Evolutionary conservation across 2,888 invertebrate genomes (phyloP).

Genomic region (Tridacna crocea): DNA sequence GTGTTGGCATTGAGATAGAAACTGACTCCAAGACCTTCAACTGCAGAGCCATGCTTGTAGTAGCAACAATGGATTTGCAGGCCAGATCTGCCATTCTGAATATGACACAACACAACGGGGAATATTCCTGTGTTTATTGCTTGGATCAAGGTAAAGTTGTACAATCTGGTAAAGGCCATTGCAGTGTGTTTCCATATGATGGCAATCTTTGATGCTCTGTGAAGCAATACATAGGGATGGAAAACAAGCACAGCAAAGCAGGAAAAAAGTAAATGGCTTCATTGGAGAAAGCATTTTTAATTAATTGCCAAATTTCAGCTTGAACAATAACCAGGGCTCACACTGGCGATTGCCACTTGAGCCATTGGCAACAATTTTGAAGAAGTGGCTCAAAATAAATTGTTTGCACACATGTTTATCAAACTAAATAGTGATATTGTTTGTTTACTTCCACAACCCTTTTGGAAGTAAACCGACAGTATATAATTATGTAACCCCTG

Average conservation of each 20-base stretch:
- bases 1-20: conserved; percentile 15
- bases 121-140: conserved; percentile 54
- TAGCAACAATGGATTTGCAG: conserved; percentile 58
- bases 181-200: conserved; percentile 32
- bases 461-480: no score
- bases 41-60: conserved; percentile 40
- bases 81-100: conserved; percentile 48
- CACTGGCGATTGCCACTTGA: not conserved
- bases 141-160: conserved; percentile 37
- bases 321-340: conserved; percentile 23
- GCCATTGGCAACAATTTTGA: not conserved
- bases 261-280: conserved; percentile 44
- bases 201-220: not conserved
- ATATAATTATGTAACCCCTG: no score
- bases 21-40: conserved; percentile 3
- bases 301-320: conserved; percentile 35
- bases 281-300: conserved; percentile 41
- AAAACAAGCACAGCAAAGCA: conserved; percentile 24
- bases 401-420: no score
- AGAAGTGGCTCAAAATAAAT: conserved; percentile 4
- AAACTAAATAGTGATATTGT: no score
- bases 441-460: no score
- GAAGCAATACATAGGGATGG: conserved; percentile 28
- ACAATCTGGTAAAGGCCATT: conserved; percentile 49
- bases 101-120: conserved; percentile 61